Percentiles rank a stretch among this genome's conserved stretches.
Evolutionary conservation across 2,797 vertebrate species (phyloP).

Genomic region (Schizopygopsis pylzovi): DNA sequence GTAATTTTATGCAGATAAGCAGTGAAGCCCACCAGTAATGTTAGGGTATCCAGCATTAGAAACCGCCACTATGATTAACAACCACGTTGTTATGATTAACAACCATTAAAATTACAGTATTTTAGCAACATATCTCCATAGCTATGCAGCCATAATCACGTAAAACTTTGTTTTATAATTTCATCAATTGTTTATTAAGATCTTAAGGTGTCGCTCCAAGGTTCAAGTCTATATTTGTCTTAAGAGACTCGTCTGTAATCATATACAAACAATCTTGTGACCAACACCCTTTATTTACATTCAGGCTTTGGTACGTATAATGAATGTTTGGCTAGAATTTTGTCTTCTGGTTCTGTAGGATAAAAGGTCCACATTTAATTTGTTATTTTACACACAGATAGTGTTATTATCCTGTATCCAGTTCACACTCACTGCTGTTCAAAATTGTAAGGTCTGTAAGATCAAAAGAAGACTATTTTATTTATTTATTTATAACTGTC

Average conservation of each 20-base stretch:
- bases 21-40: background rate
- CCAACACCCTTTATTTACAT: conserved; percentile 11
- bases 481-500: background rate
- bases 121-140: background rate
- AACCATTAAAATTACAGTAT: background rate
- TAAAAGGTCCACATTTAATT: background rate
- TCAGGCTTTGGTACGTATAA: background rate
- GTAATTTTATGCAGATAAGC: background rate
- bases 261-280: conserved; percentile 21
- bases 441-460: background rate
- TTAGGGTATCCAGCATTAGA: background rate
- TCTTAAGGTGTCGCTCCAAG: background rate
- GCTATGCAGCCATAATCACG: background rate
- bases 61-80: background rate
- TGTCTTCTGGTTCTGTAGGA: background rate
- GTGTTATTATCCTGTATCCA: conserved; percentile 1
- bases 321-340: background rate
- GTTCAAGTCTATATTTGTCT: conserved; percentile 37
- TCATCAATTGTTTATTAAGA: background rate
- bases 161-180: background rate
- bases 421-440: background rate
- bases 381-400: background rate
- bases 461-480: background rate
- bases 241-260: background rate
- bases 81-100: background rate